Percentiles rank a stretch among this genome's conserved stretches.
Conservation (phyloP, 2,113 vertebrate genomes). For the Alces alces region DNA sequence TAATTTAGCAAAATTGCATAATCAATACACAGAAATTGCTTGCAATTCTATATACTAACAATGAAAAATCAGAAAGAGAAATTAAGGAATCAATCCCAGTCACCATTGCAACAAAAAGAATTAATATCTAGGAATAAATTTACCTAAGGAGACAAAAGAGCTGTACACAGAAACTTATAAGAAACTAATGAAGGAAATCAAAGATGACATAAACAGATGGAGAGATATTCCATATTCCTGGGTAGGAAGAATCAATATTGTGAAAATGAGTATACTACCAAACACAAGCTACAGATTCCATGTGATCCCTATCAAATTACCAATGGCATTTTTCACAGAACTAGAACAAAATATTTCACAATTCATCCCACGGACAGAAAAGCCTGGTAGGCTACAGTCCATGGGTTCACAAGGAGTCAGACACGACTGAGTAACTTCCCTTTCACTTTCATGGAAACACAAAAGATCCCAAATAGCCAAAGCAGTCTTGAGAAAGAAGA, state of each 20-base stretch:
- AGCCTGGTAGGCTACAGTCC: background rate
- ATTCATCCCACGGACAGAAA: background rate
- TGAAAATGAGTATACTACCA: background rate
- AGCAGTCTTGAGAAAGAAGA: background rate
- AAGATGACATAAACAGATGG: background rate
- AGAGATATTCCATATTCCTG: background rate
- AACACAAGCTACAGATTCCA: background rate
- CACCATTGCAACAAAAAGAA: background rate
- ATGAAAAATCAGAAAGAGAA: background rate
- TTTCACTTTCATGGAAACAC: background rate
- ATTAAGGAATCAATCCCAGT: background rate
- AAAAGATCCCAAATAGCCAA: background rate
- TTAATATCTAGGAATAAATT: background rate
- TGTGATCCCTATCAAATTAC: background rate
- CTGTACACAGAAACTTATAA: background rate
- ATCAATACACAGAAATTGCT: background rate
- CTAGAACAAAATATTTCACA: background rate
- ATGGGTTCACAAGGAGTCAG: background rate
- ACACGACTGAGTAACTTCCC: background rate
- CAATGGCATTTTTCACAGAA: background rate
- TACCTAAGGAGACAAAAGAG: background rate
- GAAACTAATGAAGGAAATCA: background rate
- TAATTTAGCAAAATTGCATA: background rate
- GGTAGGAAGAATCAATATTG: background rate
- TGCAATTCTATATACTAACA: background rate